phyloP scores from a whole-genome alignment of 35 echinoderm and acorn worm species.

The Holothuria glaberrima region DNA sequence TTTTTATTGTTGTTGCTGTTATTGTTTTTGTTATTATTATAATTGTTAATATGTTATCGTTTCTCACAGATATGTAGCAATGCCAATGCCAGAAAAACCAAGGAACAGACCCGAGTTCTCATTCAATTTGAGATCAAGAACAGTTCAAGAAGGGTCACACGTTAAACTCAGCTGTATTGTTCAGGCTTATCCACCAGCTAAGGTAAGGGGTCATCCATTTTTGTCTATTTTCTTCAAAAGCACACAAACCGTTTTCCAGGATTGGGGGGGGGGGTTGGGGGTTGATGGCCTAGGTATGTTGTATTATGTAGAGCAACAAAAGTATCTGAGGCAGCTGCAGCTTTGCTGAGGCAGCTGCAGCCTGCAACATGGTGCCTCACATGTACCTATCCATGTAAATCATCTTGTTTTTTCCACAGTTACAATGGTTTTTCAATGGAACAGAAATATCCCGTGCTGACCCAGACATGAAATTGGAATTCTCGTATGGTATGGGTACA shows the following conservation, averaged over 20 bases:
- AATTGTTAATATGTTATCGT: too few relatives aligned
- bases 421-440: conserved; percentile 86
- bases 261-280: too few relatives aligned
- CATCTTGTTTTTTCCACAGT: conserved; percentile 22
- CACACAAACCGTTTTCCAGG: too few relatives aligned
- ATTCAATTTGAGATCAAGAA: conserved; percentile 89
- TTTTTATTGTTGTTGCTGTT: too few relatives aligned
- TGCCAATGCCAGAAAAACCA: conserved; percentile 66
- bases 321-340: too few relatives aligned
- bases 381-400: too few relatives aligned
- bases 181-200: conserved; percentile 81
- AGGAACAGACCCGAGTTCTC: conserved; percentile 74
- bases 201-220: conserved; percentile 47
- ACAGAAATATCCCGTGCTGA: conserved; percentile 67
- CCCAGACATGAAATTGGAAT: conserved; percentile 82
- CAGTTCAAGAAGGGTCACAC: conserved; percentile 70
- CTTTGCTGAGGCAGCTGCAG: too few relatives aligned
- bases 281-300: too few relatives aligned
- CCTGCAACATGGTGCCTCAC: too few relatives aligned
- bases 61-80: conserved; percentile 45
- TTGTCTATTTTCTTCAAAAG: too few relatives aligned
- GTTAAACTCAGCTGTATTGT: conserved; percentile 87
- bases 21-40: too few relatives aligned
- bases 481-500: conserved; percentile 66
- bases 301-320: too few relatives aligned